These are phyloP conservation scores for Gorsachius magnificus DNA, from an alignment of 2,797 vertebrate species.

Conservation along the genomic window DNA sequence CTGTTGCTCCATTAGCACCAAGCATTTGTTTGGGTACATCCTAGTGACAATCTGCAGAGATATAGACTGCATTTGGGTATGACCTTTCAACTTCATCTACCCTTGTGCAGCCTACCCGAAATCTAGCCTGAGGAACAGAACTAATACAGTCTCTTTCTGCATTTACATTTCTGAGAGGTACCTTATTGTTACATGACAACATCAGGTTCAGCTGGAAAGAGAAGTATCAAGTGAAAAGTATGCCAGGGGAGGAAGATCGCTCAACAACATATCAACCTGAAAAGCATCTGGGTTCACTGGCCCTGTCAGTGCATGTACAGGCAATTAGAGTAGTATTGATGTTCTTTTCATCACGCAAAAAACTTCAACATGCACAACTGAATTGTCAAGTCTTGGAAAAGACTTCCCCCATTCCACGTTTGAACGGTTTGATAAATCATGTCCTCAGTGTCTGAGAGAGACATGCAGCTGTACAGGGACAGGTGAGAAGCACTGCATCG, in stretches of 20 bases:
- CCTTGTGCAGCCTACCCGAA: not conserved
- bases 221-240: not conserved
- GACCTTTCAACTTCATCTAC: not conserved
- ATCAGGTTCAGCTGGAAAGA: not conserved
- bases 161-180: not conserved
- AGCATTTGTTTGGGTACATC: not conserved
- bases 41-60: not conserved
- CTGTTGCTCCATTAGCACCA: not conserved
- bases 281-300: not conserved
- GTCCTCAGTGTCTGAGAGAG: not conserved
- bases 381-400: not conserved
- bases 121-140: not conserved
- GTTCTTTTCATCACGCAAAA: not conserved
- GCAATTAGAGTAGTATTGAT: not conserved
- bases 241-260: not conserved
- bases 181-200: not conserved
- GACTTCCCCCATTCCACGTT: not conserved
- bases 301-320: not conserved
- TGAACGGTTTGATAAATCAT: not conserved
- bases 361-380: fast-evolving
- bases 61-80: not conserved
- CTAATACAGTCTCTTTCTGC: not conserved
- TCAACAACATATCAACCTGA: not conserved
- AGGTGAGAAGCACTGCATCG: not conserved
- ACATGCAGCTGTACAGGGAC: not conserved